phyloP scores from a whole-genome alignment of 2,797 vertebrate genomes.

The Pantherophis vulpinus region DNA sequence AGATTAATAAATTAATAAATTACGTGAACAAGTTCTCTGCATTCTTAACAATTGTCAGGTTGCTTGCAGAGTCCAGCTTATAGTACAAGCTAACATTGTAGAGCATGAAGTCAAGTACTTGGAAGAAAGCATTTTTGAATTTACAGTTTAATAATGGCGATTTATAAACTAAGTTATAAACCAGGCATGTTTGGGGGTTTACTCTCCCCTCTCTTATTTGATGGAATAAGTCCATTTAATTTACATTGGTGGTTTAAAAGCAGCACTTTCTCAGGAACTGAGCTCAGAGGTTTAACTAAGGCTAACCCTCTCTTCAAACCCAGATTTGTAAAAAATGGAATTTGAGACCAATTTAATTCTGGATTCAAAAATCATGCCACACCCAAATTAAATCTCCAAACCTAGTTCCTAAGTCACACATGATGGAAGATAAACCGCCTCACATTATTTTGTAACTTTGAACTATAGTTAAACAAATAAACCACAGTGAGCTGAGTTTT shows the following conservation, averaged over 20 bases:
- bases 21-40: no score
- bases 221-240: not conserved
- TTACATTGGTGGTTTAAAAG: not conserved
- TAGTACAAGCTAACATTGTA: conserved; percentile 23
- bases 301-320: not conserved
- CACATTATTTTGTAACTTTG: not conserved
- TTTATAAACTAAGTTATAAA: not conserved
- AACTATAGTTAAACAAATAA: not conserved
- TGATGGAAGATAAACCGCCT: not conserved
- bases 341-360: not conserved
- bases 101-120: not conserved
- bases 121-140: not conserved
- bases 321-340: not conserved
- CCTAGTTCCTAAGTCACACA: not conserved
- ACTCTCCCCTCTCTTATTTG: not conserved
- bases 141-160: not conserved
- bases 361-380: not conserved
- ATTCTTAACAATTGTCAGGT: conserved; percentile 49
- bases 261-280: not conserved
- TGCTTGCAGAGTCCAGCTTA: conserved; percentile 14
- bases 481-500: not conserved
- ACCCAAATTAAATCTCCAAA: not conserved
- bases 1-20: no score
- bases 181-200: not conserved
- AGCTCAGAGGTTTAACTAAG: not conserved